Conservation (phyloP, 2,888 invertebrate genomes). For the Zygogramma bicolorata region DNA sequence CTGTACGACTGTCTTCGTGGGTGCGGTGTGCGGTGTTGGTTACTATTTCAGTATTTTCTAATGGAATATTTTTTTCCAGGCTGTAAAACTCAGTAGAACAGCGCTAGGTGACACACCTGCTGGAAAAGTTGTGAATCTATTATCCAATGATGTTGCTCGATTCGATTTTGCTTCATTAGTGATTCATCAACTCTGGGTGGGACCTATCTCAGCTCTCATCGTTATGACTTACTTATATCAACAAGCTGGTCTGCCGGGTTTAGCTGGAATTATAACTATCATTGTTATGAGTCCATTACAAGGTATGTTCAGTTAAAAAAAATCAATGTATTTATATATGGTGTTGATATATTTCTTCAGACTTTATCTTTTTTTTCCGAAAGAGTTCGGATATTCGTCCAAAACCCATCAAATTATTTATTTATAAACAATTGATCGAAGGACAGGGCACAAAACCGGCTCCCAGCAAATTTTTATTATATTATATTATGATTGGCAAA, state of each 20-base stretch:
- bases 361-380: neutral
- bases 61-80: conserved; percentile 20
- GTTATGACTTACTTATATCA: conserved; percentile 84
- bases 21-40: too few relatives aligned
- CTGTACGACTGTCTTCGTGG: too few relatives aligned
- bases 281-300: conserved; percentile 87
- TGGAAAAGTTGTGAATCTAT: conserved; percentile 37
- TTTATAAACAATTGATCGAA: too few relatives aligned
- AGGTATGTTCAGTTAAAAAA: conserved; percentile 67
- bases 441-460: too few relatives aligned
- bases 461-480: too few relatives aligned
- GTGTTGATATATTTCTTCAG: too few relatives aligned
- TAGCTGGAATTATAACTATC: conserved; percentile 84
- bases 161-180: conserved; percentile 28
- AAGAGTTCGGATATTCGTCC: too few relatives aligned
- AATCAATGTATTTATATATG: too few relatives aligned
- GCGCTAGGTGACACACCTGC: conserved; percentile 33
- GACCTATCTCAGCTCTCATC: conserved; percentile 69
- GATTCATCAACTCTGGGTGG: conserved; percentile 32
- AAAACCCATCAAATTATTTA: too few relatives aligned
- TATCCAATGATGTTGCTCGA: conserved; percentile 40
- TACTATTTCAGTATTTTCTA: too few relatives aligned
- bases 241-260: conserved; percentile 78
- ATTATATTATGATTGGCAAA: too few relatives aligned
- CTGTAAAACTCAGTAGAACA: conserved; percentile 37